Conservation (phyloP, 2,888 invertebrate genomes). For the Aporophyla nigra region DNA sequence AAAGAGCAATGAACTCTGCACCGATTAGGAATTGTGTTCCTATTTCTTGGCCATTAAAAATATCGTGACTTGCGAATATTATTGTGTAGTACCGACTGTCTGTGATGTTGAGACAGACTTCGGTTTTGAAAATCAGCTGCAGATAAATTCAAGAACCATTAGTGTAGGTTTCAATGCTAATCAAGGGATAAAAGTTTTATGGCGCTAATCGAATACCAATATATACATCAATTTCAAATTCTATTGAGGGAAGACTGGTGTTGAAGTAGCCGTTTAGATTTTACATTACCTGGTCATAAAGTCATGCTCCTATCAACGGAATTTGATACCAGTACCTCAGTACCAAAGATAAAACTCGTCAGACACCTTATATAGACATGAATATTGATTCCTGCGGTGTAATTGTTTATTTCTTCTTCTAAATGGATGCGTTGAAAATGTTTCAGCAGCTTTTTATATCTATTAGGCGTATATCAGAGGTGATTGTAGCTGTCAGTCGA, state of each 20-base stretch:
- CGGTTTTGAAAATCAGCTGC: slow-evolving; percentile 27
- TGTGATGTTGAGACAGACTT: slow-evolving; percentile 14
- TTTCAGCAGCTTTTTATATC: slow-evolving; percentile 43
- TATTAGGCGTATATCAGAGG: slow-evolving; percentile 64
- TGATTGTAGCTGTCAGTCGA: slow-evolving; percentile 68
- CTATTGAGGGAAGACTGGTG: slow-evolving; percentile 23
- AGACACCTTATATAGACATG: slow-evolving; percentile 22
- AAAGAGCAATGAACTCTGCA: slow-evolving; percentile 73
- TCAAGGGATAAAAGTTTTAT: slow-evolving; percentile 28
- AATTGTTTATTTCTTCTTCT: slow-evolving; percentile 19
- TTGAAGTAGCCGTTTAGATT: slow-evolving; percentile 29
- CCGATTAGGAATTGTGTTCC: slow-evolving; percentile 60
- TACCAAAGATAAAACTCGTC: slow-evolving; percentile 26
- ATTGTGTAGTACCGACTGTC: slow-evolving; percentile 38
- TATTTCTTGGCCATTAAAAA: slow-evolving; percentile 63
- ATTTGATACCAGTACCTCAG: slow-evolving; percentile 32
- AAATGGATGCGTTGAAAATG: slow-evolving; percentile 21
- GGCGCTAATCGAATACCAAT: slow-evolving; percentile 13
- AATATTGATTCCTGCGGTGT: slow-evolving; percentile 7
- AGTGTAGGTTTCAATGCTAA: slow-evolving; percentile 10
- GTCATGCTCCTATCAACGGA: slow-evolving; percentile 29
- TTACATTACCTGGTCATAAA: slow-evolving; percentile 43
- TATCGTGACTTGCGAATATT: slow-evolving; percentile 65
- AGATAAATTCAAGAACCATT: slow-evolving; percentile 19
- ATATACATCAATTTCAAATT: slow-evolving; percentile 30